These are phyloP conservation scores for Drymodes brunneopygia DNA, from an alignment of 2,113 vertebrate species.

Conservation along the genomic window DNA sequence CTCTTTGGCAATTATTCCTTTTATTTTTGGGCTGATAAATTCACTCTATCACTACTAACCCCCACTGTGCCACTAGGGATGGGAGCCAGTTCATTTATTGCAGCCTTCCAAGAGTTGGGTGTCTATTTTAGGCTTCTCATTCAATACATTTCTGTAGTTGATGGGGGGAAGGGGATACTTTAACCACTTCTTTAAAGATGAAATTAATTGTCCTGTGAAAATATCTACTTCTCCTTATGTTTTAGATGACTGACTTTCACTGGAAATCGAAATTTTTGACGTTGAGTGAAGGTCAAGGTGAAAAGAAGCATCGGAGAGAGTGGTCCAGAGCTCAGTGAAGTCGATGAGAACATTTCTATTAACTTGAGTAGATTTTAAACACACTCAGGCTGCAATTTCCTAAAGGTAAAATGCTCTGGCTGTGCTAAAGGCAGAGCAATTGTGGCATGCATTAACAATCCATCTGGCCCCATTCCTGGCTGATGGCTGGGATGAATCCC, in stretches of 20 bases:
- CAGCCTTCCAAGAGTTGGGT: not conserved
- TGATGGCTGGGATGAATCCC: not conserved
- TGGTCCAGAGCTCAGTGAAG: not conserved
- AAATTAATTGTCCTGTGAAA: not conserved
- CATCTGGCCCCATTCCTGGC: not conserved
- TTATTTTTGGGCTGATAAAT: not conserved
- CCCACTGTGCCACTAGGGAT: not conserved
- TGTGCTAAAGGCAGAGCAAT: not conserved
- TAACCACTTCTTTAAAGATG: not conserved
- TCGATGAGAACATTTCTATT: not conserved
- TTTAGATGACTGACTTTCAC: constrained; percentile 8
- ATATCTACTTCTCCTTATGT: not conserved
- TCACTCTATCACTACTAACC: not conserved
- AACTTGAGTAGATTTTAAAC: constrained; percentile 2
- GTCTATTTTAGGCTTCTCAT: not conserved
- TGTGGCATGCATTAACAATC: not conserved
- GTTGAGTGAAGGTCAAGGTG: constrained; percentile 23
- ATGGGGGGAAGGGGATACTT: not conserved
- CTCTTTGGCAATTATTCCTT: not conserved
- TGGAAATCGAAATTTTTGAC: not conserved
- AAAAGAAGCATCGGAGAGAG: not conserved
- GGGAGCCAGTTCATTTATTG: not conserved
- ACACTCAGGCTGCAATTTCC: not conserved
- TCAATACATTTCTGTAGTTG: not conserved
- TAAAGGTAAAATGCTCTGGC: not conserved